Evolutionary conservation across 2,888 invertebrate species (phyloP).

Genomic region (Dorcus parallelipipedus): DNA sequence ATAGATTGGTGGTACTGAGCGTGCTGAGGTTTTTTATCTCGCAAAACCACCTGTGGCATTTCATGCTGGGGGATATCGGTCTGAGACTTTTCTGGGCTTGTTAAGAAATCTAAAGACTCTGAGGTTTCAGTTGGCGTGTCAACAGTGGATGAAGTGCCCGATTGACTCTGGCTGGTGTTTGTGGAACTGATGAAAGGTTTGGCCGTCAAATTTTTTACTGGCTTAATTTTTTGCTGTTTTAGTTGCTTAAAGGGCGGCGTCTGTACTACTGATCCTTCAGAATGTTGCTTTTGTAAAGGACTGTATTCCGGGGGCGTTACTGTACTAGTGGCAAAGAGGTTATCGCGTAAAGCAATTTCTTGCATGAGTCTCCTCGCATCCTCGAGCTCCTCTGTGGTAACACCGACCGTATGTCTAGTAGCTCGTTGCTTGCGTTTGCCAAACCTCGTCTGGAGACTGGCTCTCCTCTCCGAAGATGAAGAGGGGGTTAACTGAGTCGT

Average conservation of each 20-base stretch:
- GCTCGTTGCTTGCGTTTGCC: conserved; percentile 59
- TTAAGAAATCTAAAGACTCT: conserved; percentile 32
- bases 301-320: conserved; percentile 1
- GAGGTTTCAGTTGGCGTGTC: conserved; percentile 47
- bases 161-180: conserved; percentile 32
- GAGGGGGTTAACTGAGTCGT: conserved; percentile 37
- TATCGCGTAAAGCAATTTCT: conserved; percentile 54
- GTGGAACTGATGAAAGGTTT: conserved; percentile 45
- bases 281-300: conserved; percentile 49
- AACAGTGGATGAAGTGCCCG: conserved; percentile 39
- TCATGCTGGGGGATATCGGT: background rate
- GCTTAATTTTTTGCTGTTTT: conserved; percentile 8
- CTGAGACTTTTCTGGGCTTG: conserved; percentile 5
- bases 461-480: conserved; percentile 55
- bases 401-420: conserved; percentile 78
- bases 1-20: conserved; percentile 8
- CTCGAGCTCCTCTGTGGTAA: conserved; percentile 76
- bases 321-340: conserved; percentile 11
- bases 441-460: conserved; percentile 52
- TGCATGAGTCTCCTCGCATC: conserved; percentile 75
- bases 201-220: conserved; percentile 45
- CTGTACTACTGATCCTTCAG: conserved; percentile 46
- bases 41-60: conserved; percentile 2
- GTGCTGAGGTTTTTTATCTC: background rate
- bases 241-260: conserved; percentile 7